Percentiles rank a stretch among this genome's conserved stretches.
These are phyloP conservation scores for Mobula hypostoma DNA, from an alignment of 2,113 vertebrate genomes.

Conservation along the genomic window DNA sequence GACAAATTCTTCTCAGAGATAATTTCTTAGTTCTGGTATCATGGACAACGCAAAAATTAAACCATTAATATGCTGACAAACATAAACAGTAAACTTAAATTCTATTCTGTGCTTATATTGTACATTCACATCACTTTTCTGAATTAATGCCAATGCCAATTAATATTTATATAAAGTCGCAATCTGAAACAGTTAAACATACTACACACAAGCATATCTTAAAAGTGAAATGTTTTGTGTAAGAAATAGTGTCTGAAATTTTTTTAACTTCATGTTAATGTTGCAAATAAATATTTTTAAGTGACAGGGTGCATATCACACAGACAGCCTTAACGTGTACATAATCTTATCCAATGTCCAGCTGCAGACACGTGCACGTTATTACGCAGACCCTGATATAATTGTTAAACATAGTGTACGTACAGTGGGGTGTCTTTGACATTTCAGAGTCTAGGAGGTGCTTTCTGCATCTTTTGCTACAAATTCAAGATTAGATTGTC, in stretches of 20 bases:
- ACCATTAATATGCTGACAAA: conserved; percentile 63
- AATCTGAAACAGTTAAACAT: neutral
- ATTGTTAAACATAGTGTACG: neutral
- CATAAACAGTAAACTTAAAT: conserved; percentile 66
- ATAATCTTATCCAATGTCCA: neutral
- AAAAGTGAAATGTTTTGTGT: neutral
- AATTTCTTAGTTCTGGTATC: conserved; percentile 57
- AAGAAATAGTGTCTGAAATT: neutral
- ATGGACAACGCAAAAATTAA: conserved; percentile 72
- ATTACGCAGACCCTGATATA: neutral
- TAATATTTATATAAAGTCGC: neutral
- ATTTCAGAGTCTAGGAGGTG: neutral
- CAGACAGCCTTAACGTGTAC: neutral
- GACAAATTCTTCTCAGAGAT: conserved; percentile 59
- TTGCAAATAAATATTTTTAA: neutral
- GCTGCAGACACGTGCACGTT: neutral
- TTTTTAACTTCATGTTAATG: conserved; percentile 11
- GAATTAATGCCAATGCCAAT: neutral
- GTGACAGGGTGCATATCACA: neutral
- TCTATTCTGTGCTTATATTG: neutral
- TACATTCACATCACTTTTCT: neutral
- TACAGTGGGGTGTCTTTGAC: neutral
- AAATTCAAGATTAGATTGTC: neutral
- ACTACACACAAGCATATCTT: no score
- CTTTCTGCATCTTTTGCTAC: neutral